phyloP scores from a whole-genome alignment of 2,797 vertebrate genomes.

The Periophthalmus magnuspinnatus region DNA sequence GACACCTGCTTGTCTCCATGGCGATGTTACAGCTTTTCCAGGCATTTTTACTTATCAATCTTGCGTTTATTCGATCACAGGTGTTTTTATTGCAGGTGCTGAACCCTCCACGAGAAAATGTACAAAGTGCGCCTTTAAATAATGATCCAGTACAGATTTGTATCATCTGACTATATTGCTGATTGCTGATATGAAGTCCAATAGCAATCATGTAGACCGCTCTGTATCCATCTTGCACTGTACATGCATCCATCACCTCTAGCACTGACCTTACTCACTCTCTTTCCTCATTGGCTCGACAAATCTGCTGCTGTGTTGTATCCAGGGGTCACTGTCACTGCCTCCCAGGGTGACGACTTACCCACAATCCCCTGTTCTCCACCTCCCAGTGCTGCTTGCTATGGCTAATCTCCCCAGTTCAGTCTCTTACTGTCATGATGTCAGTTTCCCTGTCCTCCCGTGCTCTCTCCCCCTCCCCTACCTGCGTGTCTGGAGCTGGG shows the following conservation, averaged over 20 bases:
- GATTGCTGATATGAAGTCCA: not conserved
- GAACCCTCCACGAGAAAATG: not conserved
- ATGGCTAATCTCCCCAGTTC: conserved; percentile 52
- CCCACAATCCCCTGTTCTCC: conserved; percentile 50
- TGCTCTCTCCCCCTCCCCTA: too few relatives aligned
- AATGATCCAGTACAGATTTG: not conserved
- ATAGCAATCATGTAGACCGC: conserved; percentile 18
- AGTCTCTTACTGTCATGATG: too few relatives aligned
- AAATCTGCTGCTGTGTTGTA: conserved; percentile 30
- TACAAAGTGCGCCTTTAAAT: not conserved
- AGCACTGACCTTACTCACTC: conserved; percentile 39
- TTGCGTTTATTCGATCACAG: too few relatives aligned
- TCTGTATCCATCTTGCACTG: not conserved
- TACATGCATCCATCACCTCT: conserved; percentile 12
- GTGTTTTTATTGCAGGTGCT: too few relatives aligned
- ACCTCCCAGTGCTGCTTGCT: conserved; percentile 46
- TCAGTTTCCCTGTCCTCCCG: too few relatives aligned
- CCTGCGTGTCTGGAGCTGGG: too few relatives aligned
- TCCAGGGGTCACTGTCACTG: conserved; percentile 47
- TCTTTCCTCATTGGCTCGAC: conserved; percentile 37
- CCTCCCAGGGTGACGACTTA: conserved; percentile 34
- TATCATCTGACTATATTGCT: not conserved
- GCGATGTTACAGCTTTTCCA: too few relatives aligned
- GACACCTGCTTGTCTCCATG: too few relatives aligned
- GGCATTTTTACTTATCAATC: too few relatives aligned